A percentile compares a stretch with the other conserved stretches of the same genome.
Evolutionary conservation across 2,888 invertebrate species (phyloP).

Genomic region (Pegoplata infirma): DNA sequence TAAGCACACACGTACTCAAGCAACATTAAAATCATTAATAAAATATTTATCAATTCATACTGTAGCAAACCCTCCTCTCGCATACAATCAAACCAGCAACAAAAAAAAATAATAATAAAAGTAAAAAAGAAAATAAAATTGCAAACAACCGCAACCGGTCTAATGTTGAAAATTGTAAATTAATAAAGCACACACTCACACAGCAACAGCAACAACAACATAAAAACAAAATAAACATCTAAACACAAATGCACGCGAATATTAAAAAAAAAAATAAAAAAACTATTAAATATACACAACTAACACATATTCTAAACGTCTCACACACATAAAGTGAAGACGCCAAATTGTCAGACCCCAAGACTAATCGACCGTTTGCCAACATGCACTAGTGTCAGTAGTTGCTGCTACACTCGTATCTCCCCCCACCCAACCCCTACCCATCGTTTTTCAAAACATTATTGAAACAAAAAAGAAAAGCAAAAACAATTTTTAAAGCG

Average conservation of each 20-base stretch:
- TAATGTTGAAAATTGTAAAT: slow-evolving; percentile 59
- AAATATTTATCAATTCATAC: slow-evolving; percentile 15
- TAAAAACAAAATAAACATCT: slow-evolving; percentile 28
- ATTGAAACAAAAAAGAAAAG: slow-evolving; percentile 3
- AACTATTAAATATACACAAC: slow-evolving; percentile 58
- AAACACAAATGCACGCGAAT: slow-evolving; percentile 46
- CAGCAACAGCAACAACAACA: slow-evolving; percentile 8
- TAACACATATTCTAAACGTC: slow-evolving; percentile 62
- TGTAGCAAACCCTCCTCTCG: not conserved
- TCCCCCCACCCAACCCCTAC: no score
- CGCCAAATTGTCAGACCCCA: slow-evolving; percentile 33
- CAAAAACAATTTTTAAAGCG: slow-evolving; percentile 37
- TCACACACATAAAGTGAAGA: slow-evolving; percentile 16
- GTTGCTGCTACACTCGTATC: slow-evolving; percentile 1
- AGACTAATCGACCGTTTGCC: slow-evolving; percentile 20
- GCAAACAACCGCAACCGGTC: slow-evolving; percentile 58
- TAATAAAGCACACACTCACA: slow-evolving; percentile 36
- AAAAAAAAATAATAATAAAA: no score
- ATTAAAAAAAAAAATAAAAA: slow-evolving; percentile 26
- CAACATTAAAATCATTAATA: slow-evolving; percentile 29
- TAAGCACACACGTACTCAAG: slow-evolving; percentile 32
- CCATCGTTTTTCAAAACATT: not conserved
- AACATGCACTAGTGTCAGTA: slow-evolving; percentile 43
- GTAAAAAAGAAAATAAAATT: slow-evolving; percentile 34
- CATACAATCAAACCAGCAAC: not conserved